Conservation (phyloP, 2,888 invertebrate genomes). For the Allygus modestus region DNA sequence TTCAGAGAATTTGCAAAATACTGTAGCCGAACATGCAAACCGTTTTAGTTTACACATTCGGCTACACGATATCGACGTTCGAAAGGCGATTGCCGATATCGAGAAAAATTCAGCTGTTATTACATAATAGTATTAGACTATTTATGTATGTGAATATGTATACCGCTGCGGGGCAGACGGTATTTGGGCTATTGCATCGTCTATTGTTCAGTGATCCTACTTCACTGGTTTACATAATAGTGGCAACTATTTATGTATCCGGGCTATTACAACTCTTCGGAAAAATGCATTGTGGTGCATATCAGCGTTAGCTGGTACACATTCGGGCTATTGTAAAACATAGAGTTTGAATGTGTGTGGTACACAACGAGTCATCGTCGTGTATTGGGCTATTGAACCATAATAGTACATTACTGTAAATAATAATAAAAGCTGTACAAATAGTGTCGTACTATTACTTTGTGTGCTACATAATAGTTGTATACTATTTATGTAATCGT, state of each 20-base stretch:
- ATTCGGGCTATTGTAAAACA: conserved; percentile 69
- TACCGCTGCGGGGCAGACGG: conserved; percentile 63
- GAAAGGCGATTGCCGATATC: conserved; percentile 28
- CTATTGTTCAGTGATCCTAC: conserved; percentile 63
- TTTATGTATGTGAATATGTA: conserved; percentile 66
- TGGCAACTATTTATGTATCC: conserved; percentile 65
- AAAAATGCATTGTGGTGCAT: conserved; percentile 64
- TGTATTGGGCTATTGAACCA: conserved; percentile 66
- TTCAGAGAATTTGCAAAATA: conserved; percentile 64
- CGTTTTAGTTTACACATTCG: background rate
- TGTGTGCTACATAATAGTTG: conserved; percentile 66
- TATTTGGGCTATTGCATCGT: conserved; percentile 69
- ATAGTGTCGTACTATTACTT: conserved; percentile 64
- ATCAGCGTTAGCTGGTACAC: conserved; percentile 65
- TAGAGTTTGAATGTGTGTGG: conserved; percentile 63
- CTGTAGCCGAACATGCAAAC: conserved; percentile 58
- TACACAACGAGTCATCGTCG: conserved; percentile 62
- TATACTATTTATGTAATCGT: conserved; percentile 65
- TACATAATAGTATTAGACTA: conserved; percentile 66
- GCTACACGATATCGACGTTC: conserved; percentile 47
- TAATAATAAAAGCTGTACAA: conserved; percentile 65
- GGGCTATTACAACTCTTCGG: conserved; percentile 63
- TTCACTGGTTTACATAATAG: conserved; percentile 66
- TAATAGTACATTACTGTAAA: conserved; percentile 68
- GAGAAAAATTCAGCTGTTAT: conserved; percentile 63